Base-by-base conservation (phyloP, 2,888 invertebrate species). In the Bibio marci region DNA sequence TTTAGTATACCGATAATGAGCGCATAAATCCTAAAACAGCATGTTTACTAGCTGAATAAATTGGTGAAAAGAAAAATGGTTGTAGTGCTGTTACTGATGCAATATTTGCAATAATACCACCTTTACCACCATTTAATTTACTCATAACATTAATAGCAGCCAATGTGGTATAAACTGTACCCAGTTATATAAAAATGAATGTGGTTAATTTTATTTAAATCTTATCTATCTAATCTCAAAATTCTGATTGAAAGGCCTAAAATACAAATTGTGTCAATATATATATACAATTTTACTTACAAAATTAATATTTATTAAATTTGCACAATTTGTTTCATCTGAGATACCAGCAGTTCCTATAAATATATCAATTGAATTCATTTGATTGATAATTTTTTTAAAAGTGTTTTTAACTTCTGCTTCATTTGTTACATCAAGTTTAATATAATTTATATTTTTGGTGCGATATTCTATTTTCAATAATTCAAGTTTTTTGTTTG, bases 11-110 rank as follows among this genome's bases (percentile, higher is more conserved):
- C 27, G 54, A 50, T 37, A 63, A 41, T 3, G 49, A 43, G 11
- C 56, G 52, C 1, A 56, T 59, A 37, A 63, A 59, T 8, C 58
- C 54, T n/a, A 60, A 49, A 3, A 63, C 55, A 1, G 60, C 63
- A 3, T 53, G 51, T 41, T 63, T 64, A 26, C 57, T 50, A 1
- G 57, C 62, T 14, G 54, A 50, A 46, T 63, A 64, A 22, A 61
- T 49, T n/a, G 59, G 51, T n/a, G 47, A 14, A 3, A 30, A 32
- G 4, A 41, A 37, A 4, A 31, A 3, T 33, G 38, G 41, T 4
- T 30, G 3, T 0, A 51, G n/a, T 2, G 45, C 49, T 3, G 46
- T 44, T 3, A 41, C 35, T 1, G 64, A 64, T 0, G 62, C 54
- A 12, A 63, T 53, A 43, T 62, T 64, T 3, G 58, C 47, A 37